A percentile compares a stretch with the other conserved stretches of the same genome.
phyloP scores from a whole-genome alignment of 2,797 vertebrate genomes.

The Rhincodon typus region DNA sequence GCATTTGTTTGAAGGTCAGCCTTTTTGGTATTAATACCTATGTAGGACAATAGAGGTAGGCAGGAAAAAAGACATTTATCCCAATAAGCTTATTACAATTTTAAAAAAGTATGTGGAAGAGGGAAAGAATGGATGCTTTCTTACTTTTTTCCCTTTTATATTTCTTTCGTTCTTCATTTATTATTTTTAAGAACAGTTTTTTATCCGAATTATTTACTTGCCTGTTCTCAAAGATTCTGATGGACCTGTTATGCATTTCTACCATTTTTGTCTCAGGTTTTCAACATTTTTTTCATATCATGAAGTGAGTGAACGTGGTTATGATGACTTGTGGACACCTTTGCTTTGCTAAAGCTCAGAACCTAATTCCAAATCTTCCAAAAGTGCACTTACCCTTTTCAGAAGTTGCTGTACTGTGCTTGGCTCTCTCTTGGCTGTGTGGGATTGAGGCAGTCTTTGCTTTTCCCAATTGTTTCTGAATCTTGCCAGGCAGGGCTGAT shows the following conservation, averaged over 20 bases:
- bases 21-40: background rate
- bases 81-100: background rate
- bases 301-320: background rate
- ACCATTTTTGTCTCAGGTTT: background rate
- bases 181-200: too few species aligned
- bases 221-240: background rate
- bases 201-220: background rate
- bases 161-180: too few species aligned
- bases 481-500: background rate
- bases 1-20: background rate
- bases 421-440: slow-evolving; percentile 60
- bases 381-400: background rate
- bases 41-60: background rate
- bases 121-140: background rate
- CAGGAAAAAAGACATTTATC: background rate
- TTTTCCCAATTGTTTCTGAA: slow-evolving; percentile 28
- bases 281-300: background rate
- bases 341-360: background rate
- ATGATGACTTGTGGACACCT: background rate
- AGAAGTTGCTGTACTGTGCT: background rate
- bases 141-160: background rate
- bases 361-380: too few species aligned
- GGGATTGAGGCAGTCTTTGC: slow-evolving; percentile 55
- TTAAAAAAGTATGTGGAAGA: background rate
- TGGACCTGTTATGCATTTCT: background rate